Base-by-base conservation (phyloP, 2,113 vertebrate species). In the Onychostoma macrolepis region DNA sequence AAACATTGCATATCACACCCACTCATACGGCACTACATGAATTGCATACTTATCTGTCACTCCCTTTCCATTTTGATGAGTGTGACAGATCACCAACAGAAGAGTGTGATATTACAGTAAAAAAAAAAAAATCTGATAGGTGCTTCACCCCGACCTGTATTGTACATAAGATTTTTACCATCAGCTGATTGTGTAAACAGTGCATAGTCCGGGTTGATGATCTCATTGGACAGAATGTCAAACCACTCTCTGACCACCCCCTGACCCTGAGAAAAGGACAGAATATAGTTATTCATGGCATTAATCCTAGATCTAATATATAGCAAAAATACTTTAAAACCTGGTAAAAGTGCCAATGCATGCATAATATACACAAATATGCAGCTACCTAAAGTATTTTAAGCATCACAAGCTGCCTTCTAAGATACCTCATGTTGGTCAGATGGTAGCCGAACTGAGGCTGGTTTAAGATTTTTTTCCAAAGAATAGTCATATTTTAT, bases 231-330 rank as follows among this genome's bases (percentile, higher is more conserved):
- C 21, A 99, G 94, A 88, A 99, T 97, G 94, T 99, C 98, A 92
- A 99, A 99, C 98, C 98, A 99, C 86, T 99, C 98, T 90, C 98
- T 95, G 56, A 99, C 98, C 90, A 99, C 98, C 80, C 98, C 98
- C 93, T 99, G 97, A 86, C 98, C 98, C 98, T 99, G 89, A 11
- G 90, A 88, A 45, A 69, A 65, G 65, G 61, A 86, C 78, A 85
- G 83, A 30, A 71, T 69, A 21, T 30, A 3, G 41, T 48, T 48
- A 48, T 24, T 67, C 12, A 28, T 19, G 26, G 8, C 58, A 67
- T 67, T 11, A 80, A 17, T 24, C 10, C 21, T 36, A 38, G 11
- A 19, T 30, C n/a, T 28, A 30, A 13, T 28, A 2, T 6, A 17
- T 77, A 76, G 41, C 0, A 11, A 28, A 77, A 28, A 10, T 50